Evolutionary conservation across 1,140 invertebrate genomes (phyloP).

Genomic region (Diorhabda elongata): DNA sequence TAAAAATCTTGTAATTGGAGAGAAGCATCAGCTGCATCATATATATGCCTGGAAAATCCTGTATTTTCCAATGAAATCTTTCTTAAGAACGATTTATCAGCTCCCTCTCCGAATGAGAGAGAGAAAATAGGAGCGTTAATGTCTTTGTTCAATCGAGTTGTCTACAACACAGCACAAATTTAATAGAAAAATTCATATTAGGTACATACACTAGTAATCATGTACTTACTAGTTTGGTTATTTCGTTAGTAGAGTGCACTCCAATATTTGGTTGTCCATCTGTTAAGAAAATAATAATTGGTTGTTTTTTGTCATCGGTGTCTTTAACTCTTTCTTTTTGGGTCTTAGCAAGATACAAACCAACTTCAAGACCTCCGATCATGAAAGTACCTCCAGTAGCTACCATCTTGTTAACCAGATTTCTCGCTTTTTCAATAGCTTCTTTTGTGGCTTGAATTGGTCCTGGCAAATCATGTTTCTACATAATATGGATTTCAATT

Average conservation of each 20-base stretch:
- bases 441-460: conserved; percentile 3
- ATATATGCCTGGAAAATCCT: conserved; percentile 67
- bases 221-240: conserved; percentile 18
- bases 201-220: conserved; percentile 26
- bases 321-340: conserved; percentile 46
- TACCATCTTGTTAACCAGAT: conserved; percentile 52
- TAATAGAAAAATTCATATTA: neutral
- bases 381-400: conserved; percentile 62
- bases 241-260: conserved; percentile 46
- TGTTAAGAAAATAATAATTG: conserved; percentile 69
- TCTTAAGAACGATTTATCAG: conserved; percentile 61
- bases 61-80: conserved; percentile 37
- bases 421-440: conserved; percentile 55
- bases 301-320: conserved; percentile 38
- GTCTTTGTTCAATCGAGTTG: conserved; percentile 6
- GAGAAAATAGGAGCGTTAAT: conserved; percentile 47
- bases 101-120: conserved; percentile 65
- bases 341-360: conserved; percentile 39
- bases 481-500: neutral
- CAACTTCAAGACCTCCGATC: conserved; percentile 55
- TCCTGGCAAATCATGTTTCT: conserved; percentile 4
- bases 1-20: conserved; percentile 66
- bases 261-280: conserved; percentile 67
- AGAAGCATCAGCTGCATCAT: conserved; percentile 63
- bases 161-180: conserved; percentile 27